Evolutionary conservation across 2,113 vertebrate species (phyloP), one percentile per base, ranked within the genome.

Genomic region (Meriones unguiculatus): DNA sequence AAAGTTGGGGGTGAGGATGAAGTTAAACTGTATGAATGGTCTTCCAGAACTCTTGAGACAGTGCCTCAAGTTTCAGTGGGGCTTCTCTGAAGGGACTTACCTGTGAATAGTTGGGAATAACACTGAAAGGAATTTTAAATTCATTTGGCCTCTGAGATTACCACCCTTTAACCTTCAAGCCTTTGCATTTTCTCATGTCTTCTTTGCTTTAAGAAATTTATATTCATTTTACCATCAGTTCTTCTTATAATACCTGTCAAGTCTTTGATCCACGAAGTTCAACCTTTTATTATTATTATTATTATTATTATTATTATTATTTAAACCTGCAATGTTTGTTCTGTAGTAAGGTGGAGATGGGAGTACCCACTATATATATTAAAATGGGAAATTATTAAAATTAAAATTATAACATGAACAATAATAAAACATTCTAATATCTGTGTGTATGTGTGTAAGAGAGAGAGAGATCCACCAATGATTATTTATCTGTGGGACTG

Each of bases 121-220:
- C 96, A 95, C 41, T 14, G 80, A 96, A 96, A 64, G 67, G 85
- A 87, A 97, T 57, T 96, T 97, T 93, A 98, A 97, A 95, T 62
- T 96, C 93, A 89, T 97, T 98, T 97, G 97, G 78, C 87, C 97
- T 97, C 96, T 96, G 57, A 89, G 93, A 97, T 93, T 97, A 95
- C 86, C 92, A 97, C 65, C 96, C 93, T 90, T 98, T 97, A 98
- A 98, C 87, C 95, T 98, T 98, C 92, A 97, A 95, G 94, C 65
- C 95, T 97, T 95, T 97, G 84, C 86, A 94, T 98, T 97, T 98
- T 97, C 95, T 96, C 85, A 67, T 96, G 95, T 77, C 57, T 97
- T 95, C 73, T 98, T 98, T 98, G 93, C 95, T 98, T 97, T 97
- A 87, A 97, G 50, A 91, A 98, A 97, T 98, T 98, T 98, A 97